Evolutionary conservation across 53 echinoderm and acorn worm genomes (phyloP), one percentile per base, ranked within the genome.

Genomic region (Pentamera pediparva): DNA sequence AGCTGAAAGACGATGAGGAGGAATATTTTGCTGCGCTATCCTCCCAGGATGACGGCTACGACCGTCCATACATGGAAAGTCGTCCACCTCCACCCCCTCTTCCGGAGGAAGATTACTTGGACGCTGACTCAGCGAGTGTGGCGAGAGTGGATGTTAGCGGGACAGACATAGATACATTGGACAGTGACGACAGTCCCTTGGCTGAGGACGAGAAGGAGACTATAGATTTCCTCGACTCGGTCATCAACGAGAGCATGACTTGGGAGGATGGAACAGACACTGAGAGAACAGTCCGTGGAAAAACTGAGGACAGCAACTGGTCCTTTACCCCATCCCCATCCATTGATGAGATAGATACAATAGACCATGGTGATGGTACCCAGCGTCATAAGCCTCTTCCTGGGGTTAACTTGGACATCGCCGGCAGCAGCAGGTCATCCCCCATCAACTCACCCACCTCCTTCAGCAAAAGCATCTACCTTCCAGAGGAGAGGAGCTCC

Each of bases 191-290:
- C 24, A 19, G 26, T 8, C 8, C 26, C 29, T 47, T 33, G 8
- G 69, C 67, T 21, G 57, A 79, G 26, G 98, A 85, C 7, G 98
- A 92, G 78, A 77, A 83, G 59, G 70, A 61, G 34, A 92, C 98
- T 15, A 61, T 98, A 56, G 98, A 91, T 8, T 89, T 98, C 64
- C 82, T 98, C 37, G 98, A 98, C 62, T 88, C 98, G 11, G 80
- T 92, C 18, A 85, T 98, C 28, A 82, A 81, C 59, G 98, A 91
- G 65, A 89, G 82, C 37, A 79, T 86, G 78, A 79, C 75, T 50
- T 70, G 83, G 72, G 83, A 83, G 48, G 86, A 86, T 3, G 80
- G 75, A 6, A 71, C 56, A 0, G 74, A 70, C 6, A 65, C 55
- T 32, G 76, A 62, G 38, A n/a, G 35, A 24, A 39, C 43, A 24